These are phyloP conservation scores for Oophaga sylvatica DNA, from an alignment of 2,797 vertebrate species.

Conservation along the genomic window DNA sequence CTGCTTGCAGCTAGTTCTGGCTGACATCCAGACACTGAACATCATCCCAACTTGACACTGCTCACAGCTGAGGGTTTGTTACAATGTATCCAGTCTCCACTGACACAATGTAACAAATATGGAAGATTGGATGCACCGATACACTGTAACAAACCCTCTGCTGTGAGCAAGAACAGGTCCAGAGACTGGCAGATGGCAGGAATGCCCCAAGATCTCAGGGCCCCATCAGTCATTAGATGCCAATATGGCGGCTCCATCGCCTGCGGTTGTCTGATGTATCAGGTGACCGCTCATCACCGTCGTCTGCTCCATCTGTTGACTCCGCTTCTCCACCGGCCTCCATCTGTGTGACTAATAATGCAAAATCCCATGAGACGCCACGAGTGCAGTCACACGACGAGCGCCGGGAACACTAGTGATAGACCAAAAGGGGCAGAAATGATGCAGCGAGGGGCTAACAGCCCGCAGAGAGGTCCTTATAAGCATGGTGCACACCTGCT, in stretches of 20 bases:
- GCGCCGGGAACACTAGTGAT: background rate
- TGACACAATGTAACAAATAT: background rate
- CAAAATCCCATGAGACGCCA: background rate
- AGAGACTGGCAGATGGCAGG: background rate
- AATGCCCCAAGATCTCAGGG: too few species aligned
- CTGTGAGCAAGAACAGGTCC: background rate
- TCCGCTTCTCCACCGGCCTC: constrained; percentile 50
- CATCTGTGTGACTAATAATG: constrained; percentile 64
- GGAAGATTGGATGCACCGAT: too few species aligned
- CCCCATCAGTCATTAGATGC: background rate
- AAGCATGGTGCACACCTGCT: too few species aligned
- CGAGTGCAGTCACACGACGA: background rate
- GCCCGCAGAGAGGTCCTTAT: too few species aligned
- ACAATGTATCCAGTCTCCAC: too few species aligned
- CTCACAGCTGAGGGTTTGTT: too few species aligned
- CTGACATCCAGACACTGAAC: too few species aligned
- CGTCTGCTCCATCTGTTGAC: constrained; percentile 66
- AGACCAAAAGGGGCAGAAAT: too few species aligned
- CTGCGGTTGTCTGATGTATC: background rate
- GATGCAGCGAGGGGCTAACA: too few species aligned
- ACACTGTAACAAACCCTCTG: background rate
- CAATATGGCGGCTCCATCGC: background rate
- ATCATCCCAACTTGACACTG: too few species aligned
- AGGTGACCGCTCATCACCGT: background rate
- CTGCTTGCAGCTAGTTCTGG: too few species aligned